Conservation (phyloP, 2,113 vertebrate genomes). For the Protomyctophum bolini region DNA sequence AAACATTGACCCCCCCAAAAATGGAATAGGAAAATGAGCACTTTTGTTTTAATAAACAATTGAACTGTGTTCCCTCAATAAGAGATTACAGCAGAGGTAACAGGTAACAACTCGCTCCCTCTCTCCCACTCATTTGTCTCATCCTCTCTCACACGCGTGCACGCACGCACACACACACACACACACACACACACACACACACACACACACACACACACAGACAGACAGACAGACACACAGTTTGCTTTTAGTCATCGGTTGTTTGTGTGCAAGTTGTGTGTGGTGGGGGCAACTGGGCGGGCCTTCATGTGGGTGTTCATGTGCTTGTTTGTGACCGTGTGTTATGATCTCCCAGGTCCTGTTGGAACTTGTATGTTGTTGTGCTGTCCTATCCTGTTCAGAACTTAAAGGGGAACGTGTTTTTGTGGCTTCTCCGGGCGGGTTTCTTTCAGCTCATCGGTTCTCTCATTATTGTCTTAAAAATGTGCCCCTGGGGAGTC, state of each 20-base stretch:
- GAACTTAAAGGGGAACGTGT: constrained; percentile 18
- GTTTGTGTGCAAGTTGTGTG: constrained; percentile 3
- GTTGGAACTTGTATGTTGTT: constrained; percentile 43
- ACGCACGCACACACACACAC: neutral
- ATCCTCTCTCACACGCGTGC: neutral
- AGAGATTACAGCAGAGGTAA: constrained; percentile 37
- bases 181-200: neutral
- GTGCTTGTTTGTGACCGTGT: neutral
- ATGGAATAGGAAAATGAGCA: too few relatives aligned
- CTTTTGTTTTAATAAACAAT: too few relatives aligned
- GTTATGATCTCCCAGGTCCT: constrained; percentile 6
- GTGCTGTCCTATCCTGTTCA: constrained; percentile 6
- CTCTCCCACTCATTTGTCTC: constrained; percentile 35
- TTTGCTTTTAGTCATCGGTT: too few relatives aligned
- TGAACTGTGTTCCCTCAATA: constrained; percentile 11
- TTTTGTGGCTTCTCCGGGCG: constrained; percentile 36
- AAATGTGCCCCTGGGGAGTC: constrained; percentile 20
- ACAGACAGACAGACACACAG: constrained; percentile 2
- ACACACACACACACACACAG: constrained; percentile 4
- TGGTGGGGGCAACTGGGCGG: neutral
- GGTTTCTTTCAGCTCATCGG: constrained; percentile 46
- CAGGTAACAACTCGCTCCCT: constrained; percentile 50
- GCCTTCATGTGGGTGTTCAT: neutral
- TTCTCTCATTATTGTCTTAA: constrained; percentile 30
- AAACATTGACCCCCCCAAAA: too few relatives aligned